Percentiles rank a stretch among this genome's conserved stretches.
phyloP scores from a whole-genome alignment of 2,797 vertebrate species.

The Lepus townsendii region DNA sequence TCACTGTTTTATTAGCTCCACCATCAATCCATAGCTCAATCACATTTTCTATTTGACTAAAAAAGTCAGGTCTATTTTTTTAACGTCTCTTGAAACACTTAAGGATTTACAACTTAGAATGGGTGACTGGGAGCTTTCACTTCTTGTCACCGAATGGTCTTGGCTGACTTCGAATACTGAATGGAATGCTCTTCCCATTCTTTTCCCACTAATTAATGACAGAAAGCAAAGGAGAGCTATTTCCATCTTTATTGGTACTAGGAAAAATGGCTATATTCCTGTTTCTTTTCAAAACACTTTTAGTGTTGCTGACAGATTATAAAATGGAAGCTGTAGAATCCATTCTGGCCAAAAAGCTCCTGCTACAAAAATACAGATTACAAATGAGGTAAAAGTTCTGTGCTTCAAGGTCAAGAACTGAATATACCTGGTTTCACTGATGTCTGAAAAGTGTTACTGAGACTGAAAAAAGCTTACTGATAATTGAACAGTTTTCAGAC shows the following conservation, averaged over 20 bases:
- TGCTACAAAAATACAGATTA: slow-evolving; percentile 75
- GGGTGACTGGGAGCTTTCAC: not conserved
- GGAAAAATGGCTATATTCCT: slow-evolving; percentile 79
- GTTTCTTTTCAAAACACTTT: slow-evolving; percentile 60
- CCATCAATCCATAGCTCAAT: slow-evolving; percentile 30
- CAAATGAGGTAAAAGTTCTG: slow-evolving; percentile 68
- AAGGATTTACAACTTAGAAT: slow-evolving; percentile 19
- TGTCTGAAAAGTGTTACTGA: not conserved
- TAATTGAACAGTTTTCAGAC: not conserved
- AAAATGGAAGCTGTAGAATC: slow-evolving; percentile 67
- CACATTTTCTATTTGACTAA: not conserved
- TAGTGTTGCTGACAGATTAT: slow-evolving; percentile 43
- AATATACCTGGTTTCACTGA: not conserved
- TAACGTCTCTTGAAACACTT: slow-evolving; percentile 16
- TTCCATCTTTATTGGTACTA: slow-evolving; percentile 45
- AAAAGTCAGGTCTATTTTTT: slow-evolving; percentile 20
- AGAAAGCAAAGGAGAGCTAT: slow-evolving; percentile 66
- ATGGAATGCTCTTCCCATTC: slow-evolving; percentile 1
- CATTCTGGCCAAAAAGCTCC: slow-evolving; percentile 64
- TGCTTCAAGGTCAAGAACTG: slow-evolving; percentile 48
- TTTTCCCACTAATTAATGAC: slow-evolving; percentile 48
- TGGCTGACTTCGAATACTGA: not conserved
- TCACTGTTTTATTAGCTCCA: slow-evolving; percentile 24
- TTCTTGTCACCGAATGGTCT: not conserved
- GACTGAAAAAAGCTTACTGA: too few relatives aligned